Evolutionary conservation across 1,140 invertebrate genomes (phyloP).

Genomic region (Zaprionus lachaisei): DNA sequence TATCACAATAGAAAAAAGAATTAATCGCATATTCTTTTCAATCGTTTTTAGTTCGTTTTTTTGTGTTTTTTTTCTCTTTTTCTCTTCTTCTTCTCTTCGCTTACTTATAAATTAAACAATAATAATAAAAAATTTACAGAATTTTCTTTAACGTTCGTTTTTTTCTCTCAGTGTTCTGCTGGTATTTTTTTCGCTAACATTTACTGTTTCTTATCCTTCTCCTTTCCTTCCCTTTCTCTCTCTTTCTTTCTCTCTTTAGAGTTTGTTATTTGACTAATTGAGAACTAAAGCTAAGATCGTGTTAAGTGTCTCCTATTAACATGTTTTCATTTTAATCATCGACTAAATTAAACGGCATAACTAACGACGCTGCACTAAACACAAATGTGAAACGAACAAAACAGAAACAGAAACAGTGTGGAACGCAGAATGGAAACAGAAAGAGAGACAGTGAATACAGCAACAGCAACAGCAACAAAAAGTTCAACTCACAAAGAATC

Average conservation of each 20-base stretch:
- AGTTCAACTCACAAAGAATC: conserved; percentile 48
- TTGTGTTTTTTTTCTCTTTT: conserved; percentile 1
- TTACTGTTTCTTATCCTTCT: conserved; percentile 36
- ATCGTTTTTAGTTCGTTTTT: conserved; percentile 57
- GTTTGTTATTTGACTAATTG: conserved; percentile 74
- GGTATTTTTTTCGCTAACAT: conserved; percentile 59
- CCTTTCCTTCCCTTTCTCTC: background rate
- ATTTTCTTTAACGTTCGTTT: conserved; percentile 69
- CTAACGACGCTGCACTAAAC: conserved; percentile 80
- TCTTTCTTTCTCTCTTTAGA: conserved; percentile 58
- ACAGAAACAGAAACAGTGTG: conserved; percentile 35
- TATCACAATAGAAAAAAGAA: conserved; percentile 82
- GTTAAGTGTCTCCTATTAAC: conserved; percentile 76
- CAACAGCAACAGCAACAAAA: conserved; percentile 16
- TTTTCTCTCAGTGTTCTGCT: conserved; percentile 30
- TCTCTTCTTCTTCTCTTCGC: conserved; percentile 41
- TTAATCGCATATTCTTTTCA: conserved; percentile 79
- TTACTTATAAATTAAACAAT: conserved; percentile 82
- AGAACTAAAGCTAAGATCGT: conserved; percentile 63
- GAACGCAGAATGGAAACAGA: conserved; percentile 5
- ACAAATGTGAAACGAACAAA: conserved; percentile 66
- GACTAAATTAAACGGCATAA: conserved; percentile 80
- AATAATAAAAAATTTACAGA: conserved; percentile 72
- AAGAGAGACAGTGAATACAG: conserved; percentile 41
- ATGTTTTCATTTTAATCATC: conserved; percentile 71